Percentiles rank a stretch among this genome's conserved stretches.
Conservation (phyloP, 2,888 invertebrate species). For the Drosophila imparisetae region DNA sequence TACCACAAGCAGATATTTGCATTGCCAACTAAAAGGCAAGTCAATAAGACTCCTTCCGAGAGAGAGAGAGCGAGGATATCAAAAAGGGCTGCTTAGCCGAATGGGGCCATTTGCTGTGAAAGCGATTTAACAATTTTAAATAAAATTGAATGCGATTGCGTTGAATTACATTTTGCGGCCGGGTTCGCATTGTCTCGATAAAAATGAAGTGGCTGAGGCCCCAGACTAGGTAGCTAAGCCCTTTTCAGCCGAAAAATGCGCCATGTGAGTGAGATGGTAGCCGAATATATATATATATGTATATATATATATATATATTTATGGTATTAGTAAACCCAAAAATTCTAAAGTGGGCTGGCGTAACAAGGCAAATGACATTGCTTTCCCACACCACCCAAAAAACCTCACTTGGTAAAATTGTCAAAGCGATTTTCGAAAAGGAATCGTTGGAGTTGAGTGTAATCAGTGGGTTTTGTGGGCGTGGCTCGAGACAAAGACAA, state of each 20-base stretch:
- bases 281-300: not conserved
- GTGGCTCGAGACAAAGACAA: constrained; percentile 51
- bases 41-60: not conserved
- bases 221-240: constrained; percentile 42
- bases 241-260: constrained; percentile 13
- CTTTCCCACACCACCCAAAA: constrained; percentile 21
- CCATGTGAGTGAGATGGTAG: constrained; percentile 41
- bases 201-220: constrained; percentile 51
- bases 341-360: constrained; percentile 33
- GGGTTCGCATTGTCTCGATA: constrained; percentile 61
- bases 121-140: constrained; percentile 76
- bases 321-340: constrained; percentile 33
- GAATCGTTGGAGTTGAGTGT: constrained; percentile 34
- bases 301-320: not conserved
- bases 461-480: constrained; percentile 40
- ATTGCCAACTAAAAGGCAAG: not conserved
- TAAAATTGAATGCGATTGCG: constrained; percentile 79
- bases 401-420: constrained; percentile 10
- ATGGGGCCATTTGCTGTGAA: constrained; percentile 47
- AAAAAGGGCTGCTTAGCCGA: constrained; percentile 38
- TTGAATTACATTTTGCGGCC: constrained; percentile 71
- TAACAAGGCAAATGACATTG: constrained; percentile 54
- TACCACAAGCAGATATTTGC: not conserved
- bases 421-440: constrained; percentile 39
- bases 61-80: not conserved